Evolutionary conservation across 2,888 invertebrate species (phyloP).

Genomic region (Strigamia crassipes): DNA sequence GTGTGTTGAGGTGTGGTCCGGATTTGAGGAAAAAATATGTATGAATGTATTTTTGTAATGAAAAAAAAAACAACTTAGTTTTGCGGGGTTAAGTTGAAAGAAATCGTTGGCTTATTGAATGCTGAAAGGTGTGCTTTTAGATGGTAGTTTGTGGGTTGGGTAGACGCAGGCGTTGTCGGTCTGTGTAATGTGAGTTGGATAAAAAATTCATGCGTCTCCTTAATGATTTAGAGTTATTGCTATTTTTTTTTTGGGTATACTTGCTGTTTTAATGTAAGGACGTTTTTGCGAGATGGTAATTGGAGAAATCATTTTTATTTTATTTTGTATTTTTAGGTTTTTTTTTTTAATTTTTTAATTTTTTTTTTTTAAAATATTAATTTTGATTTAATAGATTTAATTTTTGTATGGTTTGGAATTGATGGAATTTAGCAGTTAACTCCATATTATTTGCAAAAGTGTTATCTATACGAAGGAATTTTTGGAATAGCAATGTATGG

Average conservation of each 20-base stretch:
- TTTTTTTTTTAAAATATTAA: neutral
- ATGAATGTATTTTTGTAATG: no score
- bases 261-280: neutral
- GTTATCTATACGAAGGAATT: conserved; percentile 28
- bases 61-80: no score
- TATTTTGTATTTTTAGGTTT: neutral
- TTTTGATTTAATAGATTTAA: neutral
- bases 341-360: neutral
- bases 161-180: conserved; percentile 19
- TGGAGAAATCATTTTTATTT: neutral
- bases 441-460: conserved; percentile 20
- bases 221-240: conserved; percentile 1
- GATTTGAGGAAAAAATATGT: neutral
- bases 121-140: conserved; percentile 31
- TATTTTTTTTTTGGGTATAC: neutral
- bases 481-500: conserved; percentile 24
- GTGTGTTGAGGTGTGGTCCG: neutral
- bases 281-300: neutral
- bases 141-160: conserved; percentile 26
- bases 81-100: neutral
- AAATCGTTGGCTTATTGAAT: conserved; percentile 19
- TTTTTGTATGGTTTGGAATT: neutral
- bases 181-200: conserved; percentile 20
- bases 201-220: conserved; percentile 16
- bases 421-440: neutral